Base-by-base conservation (phyloP, 2,797 vertebrate species). In the Enteromius treurensis region DNA sequence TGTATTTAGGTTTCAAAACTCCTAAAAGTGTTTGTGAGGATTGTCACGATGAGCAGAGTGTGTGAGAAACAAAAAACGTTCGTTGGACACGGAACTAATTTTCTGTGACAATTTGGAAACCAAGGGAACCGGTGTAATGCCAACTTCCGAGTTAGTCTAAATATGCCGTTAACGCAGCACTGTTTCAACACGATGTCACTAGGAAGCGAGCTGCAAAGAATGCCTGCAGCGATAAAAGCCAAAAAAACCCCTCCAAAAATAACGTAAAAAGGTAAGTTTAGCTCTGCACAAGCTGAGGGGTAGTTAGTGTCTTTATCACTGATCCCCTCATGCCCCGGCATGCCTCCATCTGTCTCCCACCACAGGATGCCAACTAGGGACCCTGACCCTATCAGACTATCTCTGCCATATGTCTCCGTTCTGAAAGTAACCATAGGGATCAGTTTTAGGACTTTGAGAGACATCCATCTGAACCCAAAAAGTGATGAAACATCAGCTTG, bases 311-410 rank as follows among this genome's bases (percentile, higher is more conserved):
- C 40, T 81, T 42, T 37, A 73, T 82, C 87, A 14, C 82, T 92
- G 91, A 91, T 87, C 91, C 93, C 92, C 94, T 95, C 90, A 93
- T 95, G 94, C 94, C 93, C 93, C 93, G 95, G 92, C 90, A 95
- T 96, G 93, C 93, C 87, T 90, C 96, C 96, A 97, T 97, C 97
- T 97, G 95, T 96, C 95, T 95, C 92, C 89, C 91, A 93, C 92
- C 92, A 91, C 91, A 91, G 92, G 91, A 92, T 88, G 86, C 93
- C 92, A 94, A 92, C 93, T 93, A 92, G 95, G 94, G 96, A 94
- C 94, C 91, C 88, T 90, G 93, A 93, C 94, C 93, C 94, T 93
- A 90, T 93, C 95, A 96, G 94, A 90, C 86, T 94, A 93, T 91
- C 94, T 84, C 90, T 75, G 89, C 96, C 96, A 97, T 96, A 97